A percentile compares a stretch with the other conserved stretches of the same genome.
Conservation (phyloP, 1,140 invertebrate genomes). For the Drosophila kohkoa region DNA sequence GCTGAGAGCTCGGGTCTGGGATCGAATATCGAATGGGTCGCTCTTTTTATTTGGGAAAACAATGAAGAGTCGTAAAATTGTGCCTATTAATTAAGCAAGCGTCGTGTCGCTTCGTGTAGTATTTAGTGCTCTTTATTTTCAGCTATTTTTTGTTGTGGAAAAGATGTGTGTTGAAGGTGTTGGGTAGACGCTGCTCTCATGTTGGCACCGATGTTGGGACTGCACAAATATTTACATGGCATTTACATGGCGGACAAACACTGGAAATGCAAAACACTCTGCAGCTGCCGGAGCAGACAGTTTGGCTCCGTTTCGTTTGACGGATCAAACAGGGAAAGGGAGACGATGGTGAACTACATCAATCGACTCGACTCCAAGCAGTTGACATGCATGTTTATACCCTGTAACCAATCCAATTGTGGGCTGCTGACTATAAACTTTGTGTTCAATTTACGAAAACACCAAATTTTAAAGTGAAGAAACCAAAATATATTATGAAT, state of each 20-base stretch:
- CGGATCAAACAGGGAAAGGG: neutral
- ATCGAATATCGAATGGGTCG: constrained; percentile 3
- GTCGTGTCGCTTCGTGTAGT: constrained; percentile 6
- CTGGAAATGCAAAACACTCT: constrained; percentile 56
- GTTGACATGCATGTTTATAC: constrained; percentile 52
- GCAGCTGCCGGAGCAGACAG: constrained; percentile 60
- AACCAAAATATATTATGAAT: no score
- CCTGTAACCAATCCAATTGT: constrained; percentile 1
- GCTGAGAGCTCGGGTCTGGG: constrained; percentile 30
- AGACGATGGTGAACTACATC: neutral
- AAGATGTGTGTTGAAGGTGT: constrained; percentile 12
- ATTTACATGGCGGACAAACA: constrained; percentile 60
- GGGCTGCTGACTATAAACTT: neutral
- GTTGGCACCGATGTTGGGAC: constrained; percentile 38
- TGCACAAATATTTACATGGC: constrained; percentile 65
- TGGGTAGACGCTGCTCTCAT: constrained; percentile 11
- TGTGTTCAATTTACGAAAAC: no score
- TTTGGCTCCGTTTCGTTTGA: constrained; percentile 37
- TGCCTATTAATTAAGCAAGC: constrained; percentile 62
- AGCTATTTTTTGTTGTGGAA: constrained; percentile 1
- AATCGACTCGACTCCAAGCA: constrained; percentile 19
- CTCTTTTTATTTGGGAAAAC: constrained; percentile 17
- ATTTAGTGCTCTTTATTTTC: neutral
- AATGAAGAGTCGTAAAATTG: constrained; percentile 44
- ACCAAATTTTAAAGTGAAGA: no score